A percentile compares a stretch with the other conserved stretches of the same genome.
phyloP scores from a whole-genome alignment of 2,888 invertebrate species.

The Frankliniella fusca region DNA sequence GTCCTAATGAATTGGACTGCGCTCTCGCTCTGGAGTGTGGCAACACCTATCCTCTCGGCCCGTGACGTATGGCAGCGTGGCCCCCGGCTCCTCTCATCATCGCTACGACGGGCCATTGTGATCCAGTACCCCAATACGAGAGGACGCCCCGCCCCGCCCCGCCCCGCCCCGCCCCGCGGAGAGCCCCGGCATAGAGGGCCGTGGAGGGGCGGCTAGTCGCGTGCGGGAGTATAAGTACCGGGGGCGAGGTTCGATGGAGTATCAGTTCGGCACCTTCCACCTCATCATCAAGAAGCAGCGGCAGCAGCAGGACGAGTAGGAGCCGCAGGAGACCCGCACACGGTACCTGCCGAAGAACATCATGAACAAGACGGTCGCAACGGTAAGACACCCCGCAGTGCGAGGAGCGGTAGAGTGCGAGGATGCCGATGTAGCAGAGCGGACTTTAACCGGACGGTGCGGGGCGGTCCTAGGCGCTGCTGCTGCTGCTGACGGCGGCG shows the following conservation, averaged over 20 bases:
- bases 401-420: neutral
- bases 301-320: neutral
- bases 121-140: too few relatives aligned
- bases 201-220: too few relatives aligned
- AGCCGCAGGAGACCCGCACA: neutral
- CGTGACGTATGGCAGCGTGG: too few relatives aligned
- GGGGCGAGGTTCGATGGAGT: too few relatives aligned
- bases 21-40: too few relatives aligned
- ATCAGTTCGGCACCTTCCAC: too few relatives aligned
- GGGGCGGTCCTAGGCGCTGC: neutral
- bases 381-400: neutral
- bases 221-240: too few relatives aligned
- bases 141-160: neutral
- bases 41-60: too few relatives aligned
- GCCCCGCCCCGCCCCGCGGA: neutral
- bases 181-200: neutral
- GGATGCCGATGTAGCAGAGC: neutral
- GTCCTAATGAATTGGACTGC: too few relatives aligned
- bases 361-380: neutral
- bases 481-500: neutral
- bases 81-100: too few relatives aligned
- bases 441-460: neutral
- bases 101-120: too few relatives aligned
- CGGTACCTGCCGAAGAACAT: neutral
- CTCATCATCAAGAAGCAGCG: neutral